Conservation (phyloP, 2,113 vertebrate species). For the Periophthalmus modestus region DNA sequence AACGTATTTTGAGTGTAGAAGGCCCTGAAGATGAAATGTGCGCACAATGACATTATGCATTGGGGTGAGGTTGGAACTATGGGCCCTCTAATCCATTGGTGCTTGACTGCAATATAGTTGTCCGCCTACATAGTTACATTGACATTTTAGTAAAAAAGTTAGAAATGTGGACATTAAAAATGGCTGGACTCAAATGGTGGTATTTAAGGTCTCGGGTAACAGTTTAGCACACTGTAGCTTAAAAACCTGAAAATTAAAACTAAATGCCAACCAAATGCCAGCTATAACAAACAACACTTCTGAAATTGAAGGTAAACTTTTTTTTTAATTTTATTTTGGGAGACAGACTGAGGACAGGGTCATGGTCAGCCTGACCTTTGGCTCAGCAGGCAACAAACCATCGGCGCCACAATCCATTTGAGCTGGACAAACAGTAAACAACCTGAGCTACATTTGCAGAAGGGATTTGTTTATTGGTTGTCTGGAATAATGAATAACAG, state of each 20-base stretch:
- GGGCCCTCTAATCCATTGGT: too few species aligned
- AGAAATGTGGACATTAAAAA: background rate
- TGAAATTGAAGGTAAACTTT: background rate
- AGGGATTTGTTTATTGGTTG: background rate
- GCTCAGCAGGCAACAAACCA: conserved; percentile 1
- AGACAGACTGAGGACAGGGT: background rate
- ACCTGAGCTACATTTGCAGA: background rate
- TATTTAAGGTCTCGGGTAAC: background rate
- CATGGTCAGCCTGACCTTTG: background rate
- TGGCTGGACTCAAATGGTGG: background rate
- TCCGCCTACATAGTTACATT: background rate
- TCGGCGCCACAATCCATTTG: background rate
- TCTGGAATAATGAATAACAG: background rate
- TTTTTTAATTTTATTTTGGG: background rate
- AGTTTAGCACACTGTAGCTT: too few species aligned
- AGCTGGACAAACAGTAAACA: conserved; percentile 3
- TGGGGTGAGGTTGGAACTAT: too few species aligned
- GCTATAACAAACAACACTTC: background rate
- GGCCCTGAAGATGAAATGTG: background rate
- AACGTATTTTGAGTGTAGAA: background rate
- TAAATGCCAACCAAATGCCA: background rate
- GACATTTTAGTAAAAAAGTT: background rate
- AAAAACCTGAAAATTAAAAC: background rate
- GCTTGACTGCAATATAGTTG: background rate
- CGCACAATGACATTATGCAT: background rate